Conservation (phyloP, 2,113 vertebrate species). For the Nothobranchius furzeri region DNA sequence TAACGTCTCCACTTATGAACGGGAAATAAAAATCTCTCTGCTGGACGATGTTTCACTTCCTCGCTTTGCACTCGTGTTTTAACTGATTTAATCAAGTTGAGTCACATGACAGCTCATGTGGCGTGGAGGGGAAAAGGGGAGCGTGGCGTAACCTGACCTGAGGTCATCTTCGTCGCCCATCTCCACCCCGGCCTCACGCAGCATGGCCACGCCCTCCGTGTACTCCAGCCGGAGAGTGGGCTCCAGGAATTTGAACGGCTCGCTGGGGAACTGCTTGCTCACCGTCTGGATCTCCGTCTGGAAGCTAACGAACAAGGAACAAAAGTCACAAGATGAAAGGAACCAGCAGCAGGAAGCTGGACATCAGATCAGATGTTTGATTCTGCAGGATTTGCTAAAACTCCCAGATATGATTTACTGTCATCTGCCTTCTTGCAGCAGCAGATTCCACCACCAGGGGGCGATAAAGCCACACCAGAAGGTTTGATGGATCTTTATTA, state of each 20-base stretch:
- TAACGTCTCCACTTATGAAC: no score
- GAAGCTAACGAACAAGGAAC: constrained; percentile 81
- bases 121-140: background rate
- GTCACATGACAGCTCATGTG: constrained; percentile 8
- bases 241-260: constrained; percentile 98
- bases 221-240: constrained; percentile 95
- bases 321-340: constrained; percentile 25
- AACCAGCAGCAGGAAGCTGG: background rate
- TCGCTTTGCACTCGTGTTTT: no score
- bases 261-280: constrained; percentile 91
- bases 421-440: no score
- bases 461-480: constrained; percentile 45
- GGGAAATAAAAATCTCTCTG: no score
- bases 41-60: no score
- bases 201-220: constrained; percentile 90
- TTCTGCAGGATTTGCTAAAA: background rate
- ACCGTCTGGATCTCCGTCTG: constrained; percentile 96
- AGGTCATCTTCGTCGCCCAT: constrained; percentile 98
- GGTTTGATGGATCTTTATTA: background rate
- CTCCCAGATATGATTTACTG: no score
- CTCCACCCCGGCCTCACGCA: constrained; percentile 91
- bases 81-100: background rate
- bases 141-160: constrained; percentile 79
- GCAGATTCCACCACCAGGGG: constrained; percentile 58
- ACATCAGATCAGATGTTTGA: background rate